Percentiles rank a stretch among this genome's conserved stretches.
Evolutionary conservation across 92 coral and sea anemone genomes (phyloP).

Genomic region (Isaurus tuberculatus): DNA sequence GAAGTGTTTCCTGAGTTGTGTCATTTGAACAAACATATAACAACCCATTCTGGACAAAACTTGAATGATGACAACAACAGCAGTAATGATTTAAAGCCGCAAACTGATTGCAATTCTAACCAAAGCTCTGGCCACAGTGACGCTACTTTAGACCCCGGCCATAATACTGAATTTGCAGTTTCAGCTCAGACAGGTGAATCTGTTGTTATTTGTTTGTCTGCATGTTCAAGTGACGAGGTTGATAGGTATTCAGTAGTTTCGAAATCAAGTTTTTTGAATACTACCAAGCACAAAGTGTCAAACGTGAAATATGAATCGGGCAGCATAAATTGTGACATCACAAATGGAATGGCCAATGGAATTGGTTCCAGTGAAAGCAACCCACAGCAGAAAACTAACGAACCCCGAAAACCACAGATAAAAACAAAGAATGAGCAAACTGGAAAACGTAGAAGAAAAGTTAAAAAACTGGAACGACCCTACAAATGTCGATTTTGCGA

Average conservation of each 20-base stretch:
- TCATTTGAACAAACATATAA: conserved; percentile 26
- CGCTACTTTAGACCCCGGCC: too few relatives aligned
- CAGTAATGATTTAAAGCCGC: not conserved
- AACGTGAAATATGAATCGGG: not conserved
- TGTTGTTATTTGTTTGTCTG: not conserved
- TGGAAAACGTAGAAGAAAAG: not conserved
- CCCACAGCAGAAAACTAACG: too few relatives aligned
- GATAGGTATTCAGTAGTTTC: not conserved
- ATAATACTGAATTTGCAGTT: not conserved
- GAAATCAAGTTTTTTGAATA: not conserved
- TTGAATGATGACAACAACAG: not conserved
- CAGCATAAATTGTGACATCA: not conserved
- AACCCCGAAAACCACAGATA: not conserved
- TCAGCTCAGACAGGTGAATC: not conserved
- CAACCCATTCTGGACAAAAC: not conserved
- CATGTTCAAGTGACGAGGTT: not conserved
- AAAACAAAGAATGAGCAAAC: not conserved
- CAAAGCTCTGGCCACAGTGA: not conserved
- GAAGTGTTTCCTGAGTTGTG: conserved; percentile 1
- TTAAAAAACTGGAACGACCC: not conserved
- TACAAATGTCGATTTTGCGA: conserved; percentile 16
- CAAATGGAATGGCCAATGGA: not conserved
- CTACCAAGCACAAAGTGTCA: not conserved
- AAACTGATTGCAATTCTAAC: not conserved
- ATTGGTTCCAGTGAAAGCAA: not conserved